These are phyloP conservation scores for Erpobdella octoculata DNA, from an alignment of 2,888 invertebrate genomes.

Conservation along the genomic window DNA sequence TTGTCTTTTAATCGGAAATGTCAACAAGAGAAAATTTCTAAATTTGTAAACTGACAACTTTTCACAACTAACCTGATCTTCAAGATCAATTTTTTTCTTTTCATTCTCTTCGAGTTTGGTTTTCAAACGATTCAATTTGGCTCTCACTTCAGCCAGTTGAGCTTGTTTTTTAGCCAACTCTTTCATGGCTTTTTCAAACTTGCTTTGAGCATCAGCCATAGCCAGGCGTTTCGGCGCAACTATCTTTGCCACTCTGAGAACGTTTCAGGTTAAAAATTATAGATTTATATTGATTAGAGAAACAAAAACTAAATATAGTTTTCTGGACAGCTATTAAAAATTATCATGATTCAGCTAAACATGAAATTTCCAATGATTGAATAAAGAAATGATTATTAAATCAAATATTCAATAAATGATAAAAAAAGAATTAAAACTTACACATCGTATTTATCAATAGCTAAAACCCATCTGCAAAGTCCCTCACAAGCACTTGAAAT, in stretches of 20 bases:
- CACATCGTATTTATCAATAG: conserved; percentile 53
- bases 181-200: conserved; percentile 50
- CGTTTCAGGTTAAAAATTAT: not conserved
- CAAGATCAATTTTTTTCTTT: conserved; percentile 20
- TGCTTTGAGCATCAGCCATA: conserved; percentile 50
- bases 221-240: conserved; percentile 54
- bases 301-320: no score
- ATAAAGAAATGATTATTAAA: no score
- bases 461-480: conserved; percentile 53
- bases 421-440: no score
- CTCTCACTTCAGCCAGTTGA: conserved; percentile 16
- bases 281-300: no score
- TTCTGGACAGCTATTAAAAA: no score
- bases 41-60: not conserved
- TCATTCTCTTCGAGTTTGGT: conserved; percentile 21
- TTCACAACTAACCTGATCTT: not conserved
- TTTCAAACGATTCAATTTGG: conserved; percentile 16
- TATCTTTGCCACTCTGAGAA: conserved; percentile 50
- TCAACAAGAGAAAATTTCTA: not conserved
- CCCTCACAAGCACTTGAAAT: conserved; percentile 85
- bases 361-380: no score
- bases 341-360: no score
- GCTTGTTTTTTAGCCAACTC: conserved; percentile 49
- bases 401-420: no score
- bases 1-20: not conserved